Evolutionary conservation across 2,113 vertebrate genomes (phyloP).

Genomic region (Galemys pyrenaicus): DNA sequence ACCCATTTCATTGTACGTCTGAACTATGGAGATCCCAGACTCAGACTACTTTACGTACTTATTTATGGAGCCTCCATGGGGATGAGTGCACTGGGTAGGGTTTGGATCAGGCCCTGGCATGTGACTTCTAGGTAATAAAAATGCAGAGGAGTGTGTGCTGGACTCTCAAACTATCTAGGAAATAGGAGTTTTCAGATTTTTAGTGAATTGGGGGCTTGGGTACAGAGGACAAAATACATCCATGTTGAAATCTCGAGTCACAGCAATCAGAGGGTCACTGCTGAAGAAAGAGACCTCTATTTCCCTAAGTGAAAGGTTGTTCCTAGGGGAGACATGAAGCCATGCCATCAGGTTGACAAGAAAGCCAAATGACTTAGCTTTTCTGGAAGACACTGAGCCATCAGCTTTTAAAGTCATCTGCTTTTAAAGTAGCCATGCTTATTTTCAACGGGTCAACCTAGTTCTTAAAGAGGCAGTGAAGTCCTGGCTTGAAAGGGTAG

Average conservation of each 20-base stretch:
- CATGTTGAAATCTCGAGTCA: not conserved
- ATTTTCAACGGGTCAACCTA: not conserved
- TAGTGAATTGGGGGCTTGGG: not conserved
- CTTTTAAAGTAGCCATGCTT: not conserved
- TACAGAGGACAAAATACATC: not conserved
- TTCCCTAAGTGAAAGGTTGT: not conserved
- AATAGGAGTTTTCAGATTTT: not conserved
- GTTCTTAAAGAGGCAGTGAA: not conserved
- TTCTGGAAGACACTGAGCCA: not conserved
- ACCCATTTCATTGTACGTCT: not conserved
- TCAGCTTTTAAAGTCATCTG: not conserved
- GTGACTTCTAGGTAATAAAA: not conserved
- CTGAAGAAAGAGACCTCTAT: not conserved
- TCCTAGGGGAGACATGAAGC: not conserved
- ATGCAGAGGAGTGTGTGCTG: not conserved
- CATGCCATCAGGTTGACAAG: not conserved
- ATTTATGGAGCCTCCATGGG: not conserved
- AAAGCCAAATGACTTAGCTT: not conserved
- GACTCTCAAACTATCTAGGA: not conserved
- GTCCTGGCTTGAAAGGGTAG: not conserved
- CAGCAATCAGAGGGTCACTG: not conserved
- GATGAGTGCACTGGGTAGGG: not conserved
- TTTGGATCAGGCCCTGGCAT: not conserved
- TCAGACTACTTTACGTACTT: not conserved
- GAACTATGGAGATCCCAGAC: not conserved